A percentile compares a stretch with the other conserved stretches of the same genome.
Conservation (phyloP, 2,888 invertebrate genomes). For the Epistrophella euchroma region DNA sequence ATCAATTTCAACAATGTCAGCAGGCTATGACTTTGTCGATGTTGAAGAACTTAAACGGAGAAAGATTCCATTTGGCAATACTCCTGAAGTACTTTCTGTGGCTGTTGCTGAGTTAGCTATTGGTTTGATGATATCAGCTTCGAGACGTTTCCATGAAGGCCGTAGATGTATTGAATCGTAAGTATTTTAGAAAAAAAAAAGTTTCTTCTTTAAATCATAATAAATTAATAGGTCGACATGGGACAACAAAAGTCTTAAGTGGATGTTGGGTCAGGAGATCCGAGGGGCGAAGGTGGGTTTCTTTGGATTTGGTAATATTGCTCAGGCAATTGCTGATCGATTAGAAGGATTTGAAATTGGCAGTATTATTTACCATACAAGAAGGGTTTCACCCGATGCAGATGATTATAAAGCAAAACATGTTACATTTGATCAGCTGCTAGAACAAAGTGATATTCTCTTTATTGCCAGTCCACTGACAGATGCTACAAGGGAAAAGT, state of each 20-base stretch:
- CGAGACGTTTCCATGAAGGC: constrained; percentile 91
- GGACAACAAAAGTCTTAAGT: constrained; percentile 88
- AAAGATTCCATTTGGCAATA: constrained; percentile 91
- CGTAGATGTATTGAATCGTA: constrained; percentile 86
- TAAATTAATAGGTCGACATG: constrained; percentile 85
- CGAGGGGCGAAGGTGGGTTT: constrained; percentile 92
- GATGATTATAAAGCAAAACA: constrained; percentile 85
- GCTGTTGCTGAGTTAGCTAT: constrained; percentile 94
- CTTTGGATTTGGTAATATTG: constrained; percentile 92
- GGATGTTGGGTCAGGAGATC: constrained; percentile 92
- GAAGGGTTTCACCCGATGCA: constrained; percentile 84
- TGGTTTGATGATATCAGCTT: constrained; percentile 90
- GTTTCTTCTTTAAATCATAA: neutral
- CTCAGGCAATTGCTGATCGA: constrained; percentile 89
- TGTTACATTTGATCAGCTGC: constrained; percentile 87
- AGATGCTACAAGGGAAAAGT: constrained; percentile 87
- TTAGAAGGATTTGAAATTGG: constrained; percentile 90
- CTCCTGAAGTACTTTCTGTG: constrained; percentile 89
- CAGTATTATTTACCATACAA: constrained; percentile 90
- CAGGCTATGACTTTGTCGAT: constrained; percentile 94
- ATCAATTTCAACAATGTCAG: constrained; percentile 92
- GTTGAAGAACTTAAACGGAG: constrained; percentile 88
- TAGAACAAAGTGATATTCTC: constrained; percentile 89
- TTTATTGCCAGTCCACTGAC: constrained; percentile 88
- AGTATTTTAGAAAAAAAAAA: constrained; percentile 49